These are phyloP conservation scores for Sebastes fasciatus DNA, from an alignment of 2,113 vertebrate genomes.

Conservation along the genomic window DNA sequence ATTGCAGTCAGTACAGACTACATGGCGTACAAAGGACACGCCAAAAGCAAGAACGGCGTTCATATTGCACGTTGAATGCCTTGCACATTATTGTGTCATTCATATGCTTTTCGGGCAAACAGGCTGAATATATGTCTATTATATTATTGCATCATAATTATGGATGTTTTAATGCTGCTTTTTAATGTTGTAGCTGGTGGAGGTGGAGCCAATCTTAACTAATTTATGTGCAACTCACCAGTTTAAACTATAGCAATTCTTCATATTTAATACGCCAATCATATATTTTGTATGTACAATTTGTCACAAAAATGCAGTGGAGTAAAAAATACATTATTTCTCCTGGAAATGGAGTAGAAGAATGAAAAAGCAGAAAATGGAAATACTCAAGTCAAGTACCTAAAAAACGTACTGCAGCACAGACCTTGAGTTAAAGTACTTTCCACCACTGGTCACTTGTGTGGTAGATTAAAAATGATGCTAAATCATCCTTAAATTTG, in stretches of 20 bases:
- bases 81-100: too few relatives aligned
- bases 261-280: background rate
- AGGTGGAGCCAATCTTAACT: background rate
- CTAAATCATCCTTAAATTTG: background rate
- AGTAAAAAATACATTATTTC: background rate
- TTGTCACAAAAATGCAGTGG: background rate
- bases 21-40: too few relatives aligned
- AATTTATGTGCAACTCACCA: background rate
- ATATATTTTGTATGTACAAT: background rate
- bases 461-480: background rate
- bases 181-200: background rate
- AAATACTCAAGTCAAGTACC: background rate
- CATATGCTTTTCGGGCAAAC: too few relatives aligned
- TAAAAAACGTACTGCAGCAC: background rate
- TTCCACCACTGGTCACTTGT: background rate
- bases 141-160: background rate
- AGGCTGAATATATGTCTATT: background rate
- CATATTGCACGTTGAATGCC: too few relatives aligned
- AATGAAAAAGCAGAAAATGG: slow-evolving; percentile 3
- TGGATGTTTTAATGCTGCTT: background rate
- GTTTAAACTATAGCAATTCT: slow-evolving; percentile 1
- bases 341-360: background rate
- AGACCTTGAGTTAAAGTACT: background rate
- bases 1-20: too few relatives aligned
- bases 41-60: too few relatives aligned